Evolutionary conservation across 2,797 vertebrate species (phyloP).

Genomic region (Poeciliopsis turneri): DNA sequence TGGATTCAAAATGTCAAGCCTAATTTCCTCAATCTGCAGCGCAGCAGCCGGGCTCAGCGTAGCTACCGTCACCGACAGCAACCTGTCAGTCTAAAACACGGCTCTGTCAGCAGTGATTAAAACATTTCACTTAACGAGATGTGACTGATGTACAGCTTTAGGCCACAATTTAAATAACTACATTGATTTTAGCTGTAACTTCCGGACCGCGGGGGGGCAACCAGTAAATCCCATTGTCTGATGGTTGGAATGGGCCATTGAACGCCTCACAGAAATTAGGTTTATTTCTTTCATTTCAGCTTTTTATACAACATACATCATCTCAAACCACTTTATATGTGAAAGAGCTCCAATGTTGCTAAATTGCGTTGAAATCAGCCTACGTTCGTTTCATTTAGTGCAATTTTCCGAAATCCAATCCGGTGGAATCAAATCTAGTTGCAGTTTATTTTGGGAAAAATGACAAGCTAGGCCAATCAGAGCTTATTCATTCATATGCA

Average conservation of each 20-base stretch:
- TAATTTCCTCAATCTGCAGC: conserved; percentile 41
- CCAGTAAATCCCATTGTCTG: neutral
- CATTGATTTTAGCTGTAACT: neutral
- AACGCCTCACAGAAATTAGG: conserved; percentile 10
- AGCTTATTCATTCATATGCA: neutral
- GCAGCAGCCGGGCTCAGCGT: conserved; percentile 6
- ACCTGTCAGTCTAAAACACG: conserved; percentile 7
- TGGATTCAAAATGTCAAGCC: conserved; percentile 63
- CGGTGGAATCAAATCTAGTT: neutral
- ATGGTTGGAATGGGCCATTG: conserved; percentile 18
- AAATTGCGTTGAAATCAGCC: neutral
- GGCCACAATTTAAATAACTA: neutral
- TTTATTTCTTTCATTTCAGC: neutral
- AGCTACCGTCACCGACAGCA: conserved; percentile 22
- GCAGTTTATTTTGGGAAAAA: neutral
- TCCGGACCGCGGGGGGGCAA: neutral
- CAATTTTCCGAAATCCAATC: neutral
- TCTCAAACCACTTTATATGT: neutral
- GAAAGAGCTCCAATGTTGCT: neutral
- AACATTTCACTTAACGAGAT: neutral
- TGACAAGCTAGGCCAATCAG: neutral
- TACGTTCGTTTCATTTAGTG: neutral
- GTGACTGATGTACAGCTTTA: neutral
- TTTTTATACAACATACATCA: neutral
- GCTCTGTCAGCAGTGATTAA: neutral